Evolutionary conservation across 2,888 invertebrate genomes (phyloP).

Genomic region (Meiosimyza decipiens): DNA sequence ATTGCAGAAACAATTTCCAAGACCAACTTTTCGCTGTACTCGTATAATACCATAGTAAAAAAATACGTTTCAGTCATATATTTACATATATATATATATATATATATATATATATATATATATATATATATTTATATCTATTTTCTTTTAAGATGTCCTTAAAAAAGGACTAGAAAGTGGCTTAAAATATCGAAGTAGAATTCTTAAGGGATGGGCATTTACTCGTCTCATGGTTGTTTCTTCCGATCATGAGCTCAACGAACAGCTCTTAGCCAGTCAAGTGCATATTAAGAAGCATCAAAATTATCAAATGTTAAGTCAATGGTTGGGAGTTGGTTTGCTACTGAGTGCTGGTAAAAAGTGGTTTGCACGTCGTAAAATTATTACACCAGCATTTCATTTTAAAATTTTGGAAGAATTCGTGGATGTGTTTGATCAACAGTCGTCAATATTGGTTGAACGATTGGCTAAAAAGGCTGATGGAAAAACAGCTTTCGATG

Average conservation of each 20-base stretch:
- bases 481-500: constrained; percentile 67
- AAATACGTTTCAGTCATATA: no score
- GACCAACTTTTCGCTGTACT: no score
- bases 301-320: constrained; percentile 53
- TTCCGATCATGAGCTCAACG: constrained; percentile 67
- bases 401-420: constrained; percentile 82
- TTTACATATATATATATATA: no score
- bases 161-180: no score
- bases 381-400: constrained; percentile 83
- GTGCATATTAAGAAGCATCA: constrained; percentile 57
- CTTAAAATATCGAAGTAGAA: no score
- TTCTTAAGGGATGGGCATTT: constrained; percentile 58
- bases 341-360: constrained; percentile 64
- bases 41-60: no score
- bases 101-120: no score
- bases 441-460: constrained; percentile 70
- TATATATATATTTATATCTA: no score
- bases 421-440: constrained; percentile 76
- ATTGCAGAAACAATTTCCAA: no score
- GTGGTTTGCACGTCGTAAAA: constrained; percentile 77
- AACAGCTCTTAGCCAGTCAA: constrained; percentile 62
- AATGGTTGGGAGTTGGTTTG: constrained; percentile 61
- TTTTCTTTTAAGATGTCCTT: no score
- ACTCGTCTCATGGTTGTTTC: constrained; percentile 64
- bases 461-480: constrained; percentile 68